These are phyloP conservation scores for Tethea ocularis DNA, from an alignment of 2,888 invertebrate species.

Conservation along the genomic window DNA sequence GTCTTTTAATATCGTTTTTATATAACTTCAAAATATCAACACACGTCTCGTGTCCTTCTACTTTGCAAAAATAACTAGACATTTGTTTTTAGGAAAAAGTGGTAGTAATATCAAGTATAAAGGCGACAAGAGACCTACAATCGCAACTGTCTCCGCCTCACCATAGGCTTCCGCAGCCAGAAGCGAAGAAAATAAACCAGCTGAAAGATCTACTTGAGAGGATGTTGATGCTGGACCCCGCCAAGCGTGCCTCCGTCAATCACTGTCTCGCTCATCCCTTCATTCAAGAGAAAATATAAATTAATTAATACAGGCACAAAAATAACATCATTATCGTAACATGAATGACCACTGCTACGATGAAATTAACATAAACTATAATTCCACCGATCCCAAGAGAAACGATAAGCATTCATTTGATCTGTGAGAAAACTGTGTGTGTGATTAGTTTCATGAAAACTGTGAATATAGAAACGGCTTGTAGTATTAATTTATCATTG, in stretches of 20 bases:
- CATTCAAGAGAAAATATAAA: slow-evolving; percentile 96
- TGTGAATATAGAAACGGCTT: background rate
- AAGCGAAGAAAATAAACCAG: slow-evolving; percentile 95
- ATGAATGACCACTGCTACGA: background rate
- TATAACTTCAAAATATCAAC: too few species aligned
- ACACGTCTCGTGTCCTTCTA: too few species aligned
- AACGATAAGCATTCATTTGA: background rate
- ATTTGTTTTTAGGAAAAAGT: slow-evolving; percentile 95
- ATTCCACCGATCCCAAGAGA: background rate
- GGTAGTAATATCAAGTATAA: slow-evolving; percentile 96
- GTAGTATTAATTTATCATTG: too few species aligned
- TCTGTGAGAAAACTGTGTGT: background rate
- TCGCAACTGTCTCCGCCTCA: slow-evolving; percentile 93
- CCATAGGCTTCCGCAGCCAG: slow-evolving; percentile 93
- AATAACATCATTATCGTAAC: background rate
- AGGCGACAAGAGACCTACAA: slow-evolving; percentile 92
- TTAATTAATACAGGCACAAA: background rate
- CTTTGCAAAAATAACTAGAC: background rate
- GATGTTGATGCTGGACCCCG: slow-evolving; percentile 95
- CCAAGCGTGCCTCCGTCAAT: slow-evolving; percentile 96
- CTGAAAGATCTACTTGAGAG: slow-evolving; percentile 96
- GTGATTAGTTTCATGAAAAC: background rate
- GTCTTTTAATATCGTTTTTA: too few species aligned
- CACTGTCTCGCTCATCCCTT: slow-evolving; percentile 97
- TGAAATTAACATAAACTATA: background rate